Evolutionary conservation across 2,113 vertebrate species (phyloP), one percentile per base, ranked within the genome.

Genomic region (human (Homo sapiens)): DNA sequence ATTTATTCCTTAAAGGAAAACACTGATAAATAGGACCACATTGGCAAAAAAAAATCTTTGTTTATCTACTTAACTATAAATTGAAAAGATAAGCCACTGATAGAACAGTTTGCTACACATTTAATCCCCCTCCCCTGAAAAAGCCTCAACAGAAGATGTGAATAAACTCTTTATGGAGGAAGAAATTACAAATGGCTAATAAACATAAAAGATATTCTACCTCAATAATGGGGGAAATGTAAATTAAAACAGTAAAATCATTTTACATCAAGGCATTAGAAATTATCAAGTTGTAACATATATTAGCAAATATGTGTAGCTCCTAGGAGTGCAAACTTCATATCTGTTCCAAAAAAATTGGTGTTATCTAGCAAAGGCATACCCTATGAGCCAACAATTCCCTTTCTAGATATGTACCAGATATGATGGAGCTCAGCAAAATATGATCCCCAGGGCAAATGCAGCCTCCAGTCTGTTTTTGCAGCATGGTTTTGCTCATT

Each of bases 141-240:
- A 64, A 84, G 32, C 27, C 9, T 5, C 35, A 38, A 16, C 64
- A 76, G 64, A 83, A 97, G 22, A 16, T 57, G 5, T 66, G 20
- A 84, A 78, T 68, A 80, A 43, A 91, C 2, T 88, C 43, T 78
- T 84, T 18, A 25, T 13, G 3, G 13, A 75, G 59, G 72, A 91
- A 87, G 43, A 90, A 94, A 79, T 83, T 83, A 88, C 13, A 91
- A 78, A 76, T 85, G 50, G 23, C 43, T 95, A 81, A 81, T 89
- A 92, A 82, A 89, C 22, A 25, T 76, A 81, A 70, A 57, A 92
- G 30, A 48, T 82, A 20, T 38, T 86, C 48, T 90, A 25, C 14
- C 43, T 93, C 43, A 64, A 1, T 61, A 81, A 90, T 25, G 84
- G 32, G 32, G n/a, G 61, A 94, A 75, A 79, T 92, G n/a, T 35